Evolutionary conservation across 2,888 invertebrate species (phyloP).

Genomic region (Amphipoea oculea): DNA sequence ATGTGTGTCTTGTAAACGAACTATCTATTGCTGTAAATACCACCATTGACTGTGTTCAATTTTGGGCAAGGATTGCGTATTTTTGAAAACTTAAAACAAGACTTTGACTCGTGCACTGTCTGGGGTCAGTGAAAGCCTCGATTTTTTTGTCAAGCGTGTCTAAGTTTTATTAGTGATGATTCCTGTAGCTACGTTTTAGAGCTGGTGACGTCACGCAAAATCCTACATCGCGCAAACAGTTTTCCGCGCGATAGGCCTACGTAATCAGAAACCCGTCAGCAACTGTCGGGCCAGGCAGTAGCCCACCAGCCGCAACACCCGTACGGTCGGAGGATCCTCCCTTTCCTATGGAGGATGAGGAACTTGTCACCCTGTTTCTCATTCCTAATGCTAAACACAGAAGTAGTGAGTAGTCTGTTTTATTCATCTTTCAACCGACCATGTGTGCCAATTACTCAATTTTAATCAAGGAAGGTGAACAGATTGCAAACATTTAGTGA

Average conservation of each 20-base stretch:
- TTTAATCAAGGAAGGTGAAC: constrained; percentile 24
- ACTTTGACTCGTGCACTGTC: neutral
- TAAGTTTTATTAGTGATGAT: neutral
- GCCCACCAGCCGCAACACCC: neutral
- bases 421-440: neutral
- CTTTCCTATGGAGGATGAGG: neutral
- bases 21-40: neutral
- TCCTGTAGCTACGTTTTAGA: neutral
- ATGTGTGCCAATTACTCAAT: constrained; percentile 7
- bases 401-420: neutral
- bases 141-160: neutral
- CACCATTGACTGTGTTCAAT: neutral
- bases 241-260: neutral
- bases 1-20: neutral
- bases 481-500: constrained; percentile 18
- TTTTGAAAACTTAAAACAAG: neutral
- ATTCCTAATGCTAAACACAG: neutral
- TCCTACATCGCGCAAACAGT: neutral
- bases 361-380: neutral
- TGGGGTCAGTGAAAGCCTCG: neutral
- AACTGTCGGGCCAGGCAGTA: neutral
- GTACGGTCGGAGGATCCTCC: neutral
- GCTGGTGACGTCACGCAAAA: neutral
- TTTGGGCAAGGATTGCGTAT: neutral
- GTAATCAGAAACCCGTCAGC: neutral